Conservation (phyloP, 2,888 invertebrate genomes). For the Cryptus armator region DNA sequence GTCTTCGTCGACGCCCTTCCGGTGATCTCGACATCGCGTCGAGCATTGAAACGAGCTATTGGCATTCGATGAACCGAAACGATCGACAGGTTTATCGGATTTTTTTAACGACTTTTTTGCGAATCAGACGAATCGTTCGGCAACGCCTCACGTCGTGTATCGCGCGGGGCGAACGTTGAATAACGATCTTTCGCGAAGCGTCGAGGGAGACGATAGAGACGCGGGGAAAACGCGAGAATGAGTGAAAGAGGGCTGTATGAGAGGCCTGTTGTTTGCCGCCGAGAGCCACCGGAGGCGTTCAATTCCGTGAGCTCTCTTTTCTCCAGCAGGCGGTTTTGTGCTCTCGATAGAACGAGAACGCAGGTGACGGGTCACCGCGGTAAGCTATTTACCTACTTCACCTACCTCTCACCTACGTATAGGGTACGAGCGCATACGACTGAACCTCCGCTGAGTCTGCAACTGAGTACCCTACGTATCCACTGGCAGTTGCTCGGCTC, state of each 20-base stretch:
- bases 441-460: constrained; percentile 49
- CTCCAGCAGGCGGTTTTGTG: constrained; percentile 76
- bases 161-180: not conserved
- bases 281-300: constrained; percentile 60
- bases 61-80: not conserved
- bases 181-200: constrained; percentile 14
- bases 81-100: not conserved
- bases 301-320: constrained; percentile 75
- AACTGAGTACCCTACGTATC: constrained; percentile 18
- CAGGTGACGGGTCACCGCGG: constrained; percentile 84
- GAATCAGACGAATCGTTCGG: not conserved
- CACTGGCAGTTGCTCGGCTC: constrained; percentile 31
- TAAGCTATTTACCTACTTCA: constrained; percentile 85
- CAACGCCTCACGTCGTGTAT: not conserved
- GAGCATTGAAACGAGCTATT: constrained; percentile 5
- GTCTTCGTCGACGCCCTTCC: constrained; percentile 5
- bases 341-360: constrained; percentile 85
- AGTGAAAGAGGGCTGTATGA: constrained; percentile 28
- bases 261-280: constrained; percentile 41
- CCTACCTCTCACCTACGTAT: constrained; percentile 79
- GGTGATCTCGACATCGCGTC: not conserved
- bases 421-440: constrained; percentile 40
- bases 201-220: not conserved
- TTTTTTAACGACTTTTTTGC: not conserved
- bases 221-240: constrained; percentile 35